Evolutionary conservation across 2,113 vertebrate genomes (phyloP).

Genomic region (Solea solea): DNA sequence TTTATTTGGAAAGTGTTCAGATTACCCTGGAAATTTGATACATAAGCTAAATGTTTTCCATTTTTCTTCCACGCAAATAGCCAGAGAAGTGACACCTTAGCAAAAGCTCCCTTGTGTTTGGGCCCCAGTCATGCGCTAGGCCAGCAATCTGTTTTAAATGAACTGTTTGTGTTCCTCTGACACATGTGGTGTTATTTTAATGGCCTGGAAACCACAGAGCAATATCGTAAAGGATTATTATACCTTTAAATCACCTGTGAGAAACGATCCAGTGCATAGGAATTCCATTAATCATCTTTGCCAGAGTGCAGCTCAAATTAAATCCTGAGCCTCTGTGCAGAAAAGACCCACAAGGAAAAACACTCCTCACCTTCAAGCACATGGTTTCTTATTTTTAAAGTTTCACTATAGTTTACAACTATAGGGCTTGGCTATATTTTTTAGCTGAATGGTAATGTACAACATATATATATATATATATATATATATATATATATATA

Average conservation of each 20-base stretch:
- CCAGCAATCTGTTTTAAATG: slow-evolving; percentile 83
- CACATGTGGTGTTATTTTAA: slow-evolving; percentile 81
- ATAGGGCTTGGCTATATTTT: too few relatives aligned
- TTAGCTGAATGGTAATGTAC: too few relatives aligned
- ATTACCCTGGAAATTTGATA: slow-evolving; percentile 48
- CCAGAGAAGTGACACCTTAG: slow-evolving; percentile 64
- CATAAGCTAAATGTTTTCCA: slow-evolving; percentile 59
- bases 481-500: too few relatives aligned
- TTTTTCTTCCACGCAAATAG: slow-evolving; percentile 60
- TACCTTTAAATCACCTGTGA: slow-evolving; percentile 84
- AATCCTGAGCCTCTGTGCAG: slow-evolving; percentile 41
- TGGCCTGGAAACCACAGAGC: slow-evolving; percentile 80
- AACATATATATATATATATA: too few relatives aligned
- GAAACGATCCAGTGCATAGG: slow-evolving; percentile 68
- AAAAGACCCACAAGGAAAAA: slow-evolving; percentile 35
- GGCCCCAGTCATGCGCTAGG: slow-evolving; percentile 33
- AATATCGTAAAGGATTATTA: slow-evolving; percentile 83
- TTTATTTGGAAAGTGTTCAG: slow-evolving; percentile 25
- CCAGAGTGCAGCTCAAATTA: slow-evolving; percentile 70
- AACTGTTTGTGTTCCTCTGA: slow-evolving; percentile 82
- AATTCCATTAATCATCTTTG: slow-evolving; percentile 84
- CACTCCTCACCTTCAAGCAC: slow-evolving; percentile 1
- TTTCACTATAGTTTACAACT: too few relatives aligned
- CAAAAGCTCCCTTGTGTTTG: slow-evolving; percentile 68
- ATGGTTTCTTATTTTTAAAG: slow-evolving; percentile 19